Evolutionary conservation across 2,888 invertebrate species (phyloP), one percentile per base, ranked within the genome.

Genomic region (Caenorhabditis becei): DNA sequence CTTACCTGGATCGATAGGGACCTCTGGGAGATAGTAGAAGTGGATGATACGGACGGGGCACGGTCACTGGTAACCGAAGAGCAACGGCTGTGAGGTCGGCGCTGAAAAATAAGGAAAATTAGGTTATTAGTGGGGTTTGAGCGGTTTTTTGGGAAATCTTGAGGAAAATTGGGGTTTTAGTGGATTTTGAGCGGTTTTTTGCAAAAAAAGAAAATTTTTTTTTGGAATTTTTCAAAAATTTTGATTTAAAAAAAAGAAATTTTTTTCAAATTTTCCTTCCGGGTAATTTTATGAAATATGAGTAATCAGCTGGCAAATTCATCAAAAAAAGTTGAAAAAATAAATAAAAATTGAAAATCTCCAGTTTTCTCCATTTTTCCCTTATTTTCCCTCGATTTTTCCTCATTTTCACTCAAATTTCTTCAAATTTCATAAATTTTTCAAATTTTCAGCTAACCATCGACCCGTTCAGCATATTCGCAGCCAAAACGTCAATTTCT

Each of bases 41-140:
- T 32, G 32, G 65, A 66, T 7, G 71, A 66, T 2, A 79, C 54
- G 1, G 71, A 79, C 7, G 72, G 56, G 1, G 59, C 78, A n/a
- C 78, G 65, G 18, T 78, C 78, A 35, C 78, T 78, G 11, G 71
- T 71, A 3, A 72, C 58, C 11, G 37, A 32, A 5, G 14, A 3
- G 14, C 14, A 24, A 16, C 54, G n/a, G n/a, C n/a, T n/a, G n/a
- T n/a, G n/a, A n/a, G n/a, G n/a, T n/a, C n/a, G n/a, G n/a, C n/a
- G n/a, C n/a, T n/a, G n/a, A n/a, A n/a, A n/a, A n/a, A n/a, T n/a
- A n/a, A n/a, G n/a, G n/a, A n/a, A n/a, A n/a, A n/a, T n/a, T n/a
- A n/a, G n/a, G n/a, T n/a, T n/a, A n/a, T n/a, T n/a, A n/a, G n/a
- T n/a, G n/a, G n/a, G n/a, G n/a, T n/a, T n/a, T n/a, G n/a, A n/a